phyloP scores from a whole-genome alignment of 2,888 invertebrate species.

The Steinernema carpocapsae region DNA sequence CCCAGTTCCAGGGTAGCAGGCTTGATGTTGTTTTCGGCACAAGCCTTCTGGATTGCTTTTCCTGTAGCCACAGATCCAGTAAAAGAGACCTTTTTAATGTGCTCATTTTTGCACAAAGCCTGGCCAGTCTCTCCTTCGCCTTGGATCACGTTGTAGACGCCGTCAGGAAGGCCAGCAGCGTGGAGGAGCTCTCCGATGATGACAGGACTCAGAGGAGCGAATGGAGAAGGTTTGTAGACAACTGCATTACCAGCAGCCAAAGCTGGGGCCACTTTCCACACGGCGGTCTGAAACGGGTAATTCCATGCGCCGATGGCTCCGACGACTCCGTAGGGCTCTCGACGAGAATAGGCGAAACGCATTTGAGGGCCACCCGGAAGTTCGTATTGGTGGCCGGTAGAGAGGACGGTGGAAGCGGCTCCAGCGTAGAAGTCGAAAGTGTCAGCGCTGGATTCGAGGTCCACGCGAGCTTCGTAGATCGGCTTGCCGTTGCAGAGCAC shows the following conservation, averaged over 20 bases:
- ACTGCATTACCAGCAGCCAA: constrained; percentile 74
- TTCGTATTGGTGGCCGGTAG: constrained; percentile 56
- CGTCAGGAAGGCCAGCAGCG: constrained; percentile 73
- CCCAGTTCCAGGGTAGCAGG: constrained; percentile 73
- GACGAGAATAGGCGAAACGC: constrained; percentile 62
- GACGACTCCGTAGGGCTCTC: constrained; percentile 65
- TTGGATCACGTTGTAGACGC: constrained; percentile 73
- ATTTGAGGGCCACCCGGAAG: constrained; percentile 54
- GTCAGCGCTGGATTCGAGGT: constrained; percentile 58
- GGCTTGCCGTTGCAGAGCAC: constrained; percentile 73
- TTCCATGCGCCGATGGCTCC: constrained; percentile 66
- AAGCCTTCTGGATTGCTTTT: constrained; percentile 70
- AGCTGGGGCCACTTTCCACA: constrained; percentile 59
- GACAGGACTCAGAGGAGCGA: constrained; percentile 73
- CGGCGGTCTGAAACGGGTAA: constrained; percentile 65
- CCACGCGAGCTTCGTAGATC: constrained; percentile 72
- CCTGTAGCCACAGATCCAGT: constrained; percentile 72
- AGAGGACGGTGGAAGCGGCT: constrained; percentile 54
- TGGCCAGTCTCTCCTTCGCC: constrained; percentile 72
- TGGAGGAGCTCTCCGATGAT: constrained; percentile 73
- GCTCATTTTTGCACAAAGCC: constrained; percentile 71
- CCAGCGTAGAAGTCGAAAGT: constrained; percentile 58
- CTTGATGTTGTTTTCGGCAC: constrained; percentile 70
- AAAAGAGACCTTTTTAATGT: constrained; percentile 73
- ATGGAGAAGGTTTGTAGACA: constrained; percentile 74